Evolutionary conservation across 2,797 vertebrate genomes (phyloP).

Genomic region (Sebastes vulpes): DNA sequence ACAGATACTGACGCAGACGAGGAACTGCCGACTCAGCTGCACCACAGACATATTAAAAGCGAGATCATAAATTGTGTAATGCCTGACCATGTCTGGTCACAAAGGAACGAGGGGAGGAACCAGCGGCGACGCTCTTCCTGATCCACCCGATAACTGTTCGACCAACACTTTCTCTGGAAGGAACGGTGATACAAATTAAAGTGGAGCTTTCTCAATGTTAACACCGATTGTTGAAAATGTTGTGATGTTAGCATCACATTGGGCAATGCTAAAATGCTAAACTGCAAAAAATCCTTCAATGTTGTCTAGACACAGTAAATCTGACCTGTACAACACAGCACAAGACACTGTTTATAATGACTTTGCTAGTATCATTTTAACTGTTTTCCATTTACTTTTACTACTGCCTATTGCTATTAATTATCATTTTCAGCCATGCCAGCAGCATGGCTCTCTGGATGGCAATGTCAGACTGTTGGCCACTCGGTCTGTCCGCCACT

Average conservation of each 20-base stretch:
- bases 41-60: constrained; percentile 53
- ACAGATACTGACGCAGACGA: constrained; percentile 58
- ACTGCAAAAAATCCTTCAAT: neutral
- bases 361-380: neutral
- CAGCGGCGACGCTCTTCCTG: neutral
- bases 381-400: neutral
- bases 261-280: neutral
- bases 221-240: neutral
- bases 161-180: neutral
- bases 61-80: constrained; percentile 52
- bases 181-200: neutral
- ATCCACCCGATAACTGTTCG: neutral
- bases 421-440: neutral
- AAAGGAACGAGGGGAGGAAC: neutral
- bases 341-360: neutral
- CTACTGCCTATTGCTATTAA: neutral
- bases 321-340: neutral
- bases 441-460: neutral
- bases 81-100: constrained; percentile 14
- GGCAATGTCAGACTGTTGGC: neutral
- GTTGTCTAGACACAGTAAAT: neutral
- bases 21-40: constrained; percentile 65
- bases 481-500: neutral
- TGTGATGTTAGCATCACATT: neutral
- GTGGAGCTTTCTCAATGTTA: neutral